These are phyloP conservation scores for Antheraea yamamai DNA, from an alignment of 2,888 invertebrate species.

Conservation along the genomic window DNA sequence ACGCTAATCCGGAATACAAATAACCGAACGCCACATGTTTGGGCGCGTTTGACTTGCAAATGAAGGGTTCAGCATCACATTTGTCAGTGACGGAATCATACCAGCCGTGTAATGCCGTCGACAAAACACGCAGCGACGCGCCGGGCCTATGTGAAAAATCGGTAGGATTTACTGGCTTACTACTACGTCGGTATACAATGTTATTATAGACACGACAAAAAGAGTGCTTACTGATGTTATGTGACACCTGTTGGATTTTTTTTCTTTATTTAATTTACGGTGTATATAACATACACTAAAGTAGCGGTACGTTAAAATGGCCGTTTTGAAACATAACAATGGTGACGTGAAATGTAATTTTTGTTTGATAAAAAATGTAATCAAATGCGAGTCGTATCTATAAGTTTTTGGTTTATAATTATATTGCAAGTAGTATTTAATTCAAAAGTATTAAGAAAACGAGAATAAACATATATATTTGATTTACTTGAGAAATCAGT, in stretches of 20 bases:
- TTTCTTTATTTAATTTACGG: neutral
- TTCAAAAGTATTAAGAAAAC: too few relatives aligned
- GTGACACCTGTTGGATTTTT: neutral
- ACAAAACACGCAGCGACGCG: slow-evolving; percentile 21
- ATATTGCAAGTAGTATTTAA: too few relatives aligned
- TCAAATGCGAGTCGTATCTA: too few relatives aligned
- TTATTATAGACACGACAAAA: slow-evolving; percentile 16
- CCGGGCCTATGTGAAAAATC: slow-evolving; percentile 30
- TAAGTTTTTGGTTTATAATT: too few relatives aligned
- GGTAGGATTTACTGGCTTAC: slow-evolving; percentile 27
- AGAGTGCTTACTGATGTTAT: slow-evolving; percentile 10
- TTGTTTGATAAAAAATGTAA: too few relatives aligned
- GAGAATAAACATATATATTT: too few relatives aligned
- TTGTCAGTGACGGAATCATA: slow-evolving; percentile 24
- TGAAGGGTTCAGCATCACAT: slow-evolving; percentile 28
- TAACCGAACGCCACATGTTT: slow-evolving; percentile 15
- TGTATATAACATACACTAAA: neutral
- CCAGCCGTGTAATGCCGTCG: slow-evolving; percentile 25
- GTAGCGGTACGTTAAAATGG: neutral
- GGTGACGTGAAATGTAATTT: too few relatives aligned
- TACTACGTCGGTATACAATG: slow-evolving; percentile 17
- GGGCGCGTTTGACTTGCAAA: slow-evolving; percentile 28
- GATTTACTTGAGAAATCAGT: too few relatives aligned
- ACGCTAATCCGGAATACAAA: slow-evolving; percentile 14
- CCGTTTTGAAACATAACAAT: neutral